Evolutionary conservation across 2,113 vertebrate species (phyloP).

Genomic region (Pseudopodoces humilis): DNA sequence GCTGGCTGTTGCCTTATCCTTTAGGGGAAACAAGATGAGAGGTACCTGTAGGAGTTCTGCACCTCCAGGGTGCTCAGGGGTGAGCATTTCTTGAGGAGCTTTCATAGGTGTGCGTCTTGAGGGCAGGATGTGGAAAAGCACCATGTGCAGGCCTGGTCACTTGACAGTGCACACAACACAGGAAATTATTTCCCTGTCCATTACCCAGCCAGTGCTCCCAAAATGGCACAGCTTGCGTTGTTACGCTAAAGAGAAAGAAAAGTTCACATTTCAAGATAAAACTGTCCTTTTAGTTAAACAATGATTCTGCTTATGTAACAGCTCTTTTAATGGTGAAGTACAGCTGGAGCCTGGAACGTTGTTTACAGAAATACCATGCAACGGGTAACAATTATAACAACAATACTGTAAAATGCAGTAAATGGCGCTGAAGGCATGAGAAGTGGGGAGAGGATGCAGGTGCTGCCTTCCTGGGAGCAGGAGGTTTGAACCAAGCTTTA

Average conservation of each 20-base stretch:
- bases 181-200: not conserved
- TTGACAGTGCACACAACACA: not conserved
- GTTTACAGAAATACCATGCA: not conserved
- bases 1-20: not conserved
- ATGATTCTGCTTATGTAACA: not conserved
- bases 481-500: not conserved
- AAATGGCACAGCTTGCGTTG: not conserved
- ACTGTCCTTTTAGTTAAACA: not conserved
- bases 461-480: not conserved
- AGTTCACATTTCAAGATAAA: not conserved
- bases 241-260: not conserved
- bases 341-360: conserved; percentile 36
- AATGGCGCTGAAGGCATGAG: not conserved
- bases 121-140: not conserved
- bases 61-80: not conserved
- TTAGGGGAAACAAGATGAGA: not conserved
- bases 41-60: not conserved
- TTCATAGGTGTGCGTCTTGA: not conserved
- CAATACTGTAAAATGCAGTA: not conserved
- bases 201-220: not conserved
- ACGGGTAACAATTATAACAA: not conserved
- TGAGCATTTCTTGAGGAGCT: not conserved
- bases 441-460: not conserved
- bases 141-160: not conserved
- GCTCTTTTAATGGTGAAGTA: not conserved